These are phyloP conservation scores for Mesoligia furuncula DNA, from an alignment of 2,888 invertebrate genomes.

Conservation along the genomic window DNA sequence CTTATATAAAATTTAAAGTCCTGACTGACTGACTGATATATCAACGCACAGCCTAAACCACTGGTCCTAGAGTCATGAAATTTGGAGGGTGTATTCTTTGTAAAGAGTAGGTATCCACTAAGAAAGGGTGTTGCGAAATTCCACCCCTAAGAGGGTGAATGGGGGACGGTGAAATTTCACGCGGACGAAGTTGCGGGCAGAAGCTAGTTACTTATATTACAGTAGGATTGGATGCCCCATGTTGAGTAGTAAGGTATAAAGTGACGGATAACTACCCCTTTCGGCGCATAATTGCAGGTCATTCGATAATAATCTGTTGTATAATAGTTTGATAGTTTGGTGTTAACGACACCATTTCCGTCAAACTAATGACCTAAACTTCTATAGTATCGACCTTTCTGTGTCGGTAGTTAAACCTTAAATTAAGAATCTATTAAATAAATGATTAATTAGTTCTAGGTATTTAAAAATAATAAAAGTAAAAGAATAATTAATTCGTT, in stretches of 20 bases:
- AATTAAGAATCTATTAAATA: not conserved
- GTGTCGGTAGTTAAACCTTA: not conserved
- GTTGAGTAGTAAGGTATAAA: not conserved
- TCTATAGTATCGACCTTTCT: slow-evolving; percentile 7
- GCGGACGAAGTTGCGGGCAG: too few species aligned
- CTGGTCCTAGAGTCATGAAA: too few species aligned
- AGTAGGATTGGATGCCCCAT: not conserved
- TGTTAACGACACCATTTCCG: slow-evolving; percentile 25
- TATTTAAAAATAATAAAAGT: not conserved
- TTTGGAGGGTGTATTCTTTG: too few species aligned
- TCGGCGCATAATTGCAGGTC: not conserved
- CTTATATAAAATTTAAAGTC: too few species aligned
- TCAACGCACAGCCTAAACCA: too few species aligned
- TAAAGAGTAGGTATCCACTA: too few species aligned
- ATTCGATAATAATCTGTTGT: slow-evolving; percentile 5
- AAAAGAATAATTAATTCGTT: not conserved
- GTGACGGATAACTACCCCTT: not conserved
- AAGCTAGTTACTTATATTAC: too few species aligned
- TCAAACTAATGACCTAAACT: slow-evolving; percentile 34
- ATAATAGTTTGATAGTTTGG: slow-evolving; percentile 6
- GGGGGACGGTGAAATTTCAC: too few species aligned
- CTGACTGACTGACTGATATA: too few species aligned
- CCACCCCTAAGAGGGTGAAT: too few species aligned
- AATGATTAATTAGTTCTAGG: slow-evolving; percentile 5
- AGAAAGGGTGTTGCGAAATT: too few species aligned